phyloP scores from a whole-genome alignment of 2,113 vertebrate species.

The Orientallactaga bullata region DNA sequence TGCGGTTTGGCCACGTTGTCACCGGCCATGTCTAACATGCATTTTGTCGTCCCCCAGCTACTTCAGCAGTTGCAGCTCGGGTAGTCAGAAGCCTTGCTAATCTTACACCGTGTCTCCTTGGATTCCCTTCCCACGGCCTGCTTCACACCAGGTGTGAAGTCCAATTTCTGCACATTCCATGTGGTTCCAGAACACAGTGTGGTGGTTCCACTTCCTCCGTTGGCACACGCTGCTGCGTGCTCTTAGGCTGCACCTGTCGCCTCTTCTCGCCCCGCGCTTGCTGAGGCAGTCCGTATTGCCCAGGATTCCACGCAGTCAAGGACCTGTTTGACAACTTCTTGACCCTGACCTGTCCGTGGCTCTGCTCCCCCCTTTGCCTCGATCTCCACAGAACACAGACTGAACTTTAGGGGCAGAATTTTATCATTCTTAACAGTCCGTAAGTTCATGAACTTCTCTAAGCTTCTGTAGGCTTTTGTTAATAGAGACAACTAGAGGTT shows the following conservation, averaged over 20 bases:
- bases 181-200: neutral
- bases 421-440: neutral
- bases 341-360: too few relatives aligned
- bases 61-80: neutral
- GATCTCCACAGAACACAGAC: neutral
- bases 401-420: neutral
- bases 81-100: neutral
- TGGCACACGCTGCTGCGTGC: neutral
- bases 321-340: too few relatives aligned
- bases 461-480: neutral
- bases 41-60: neutral
- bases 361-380: neutral
- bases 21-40: neutral
- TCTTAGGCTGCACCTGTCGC: neutral
- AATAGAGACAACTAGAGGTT: neutral
- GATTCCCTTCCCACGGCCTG: neutral
- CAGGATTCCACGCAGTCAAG: neutral
- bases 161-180: neutral
- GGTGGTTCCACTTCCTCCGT: neutral
- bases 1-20: neutral
- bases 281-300: neutral
- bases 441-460: neutral
- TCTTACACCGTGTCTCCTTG: neutral
- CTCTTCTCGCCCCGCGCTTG: neutral
- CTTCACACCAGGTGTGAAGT: neutral